These are phyloP conservation scores for Botia almorhae DNA, from an alignment of 2,797 vertebrate species.

Conservation along the genomic window DNA sequence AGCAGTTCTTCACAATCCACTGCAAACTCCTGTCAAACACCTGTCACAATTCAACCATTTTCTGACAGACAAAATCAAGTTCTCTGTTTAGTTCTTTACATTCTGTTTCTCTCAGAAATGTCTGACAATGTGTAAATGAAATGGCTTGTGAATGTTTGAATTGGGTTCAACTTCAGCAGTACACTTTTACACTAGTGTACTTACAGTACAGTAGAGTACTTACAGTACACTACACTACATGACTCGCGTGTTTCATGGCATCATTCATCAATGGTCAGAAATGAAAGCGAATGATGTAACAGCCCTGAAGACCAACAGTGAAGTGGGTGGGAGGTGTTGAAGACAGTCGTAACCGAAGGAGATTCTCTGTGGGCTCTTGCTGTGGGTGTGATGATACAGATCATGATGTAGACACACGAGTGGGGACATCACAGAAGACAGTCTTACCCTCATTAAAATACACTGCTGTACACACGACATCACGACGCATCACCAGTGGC, in stretches of 20 bases:
- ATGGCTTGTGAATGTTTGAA: no score
- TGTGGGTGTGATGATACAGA: conserved; percentile 20
- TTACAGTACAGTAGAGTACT: background rate
- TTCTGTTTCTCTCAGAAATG: no score
- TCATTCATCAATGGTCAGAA: background rate
- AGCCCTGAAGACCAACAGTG: background rate
- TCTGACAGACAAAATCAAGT: no score
- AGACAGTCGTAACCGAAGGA: background rate
- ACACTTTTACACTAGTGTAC: background rate
- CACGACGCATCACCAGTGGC: background rate
- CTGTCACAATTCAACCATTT: no score
- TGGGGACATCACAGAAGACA: conserved; percentile 25
- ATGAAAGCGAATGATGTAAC: background rate
- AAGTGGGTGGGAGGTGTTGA: conserved; percentile 15
- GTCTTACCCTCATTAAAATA: background rate
- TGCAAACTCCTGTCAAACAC: background rate
- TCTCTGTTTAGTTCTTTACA: no score
- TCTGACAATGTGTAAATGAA: no score
- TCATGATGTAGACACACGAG: background rate
- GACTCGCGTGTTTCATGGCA: background rate
- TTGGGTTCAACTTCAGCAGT: background rate
- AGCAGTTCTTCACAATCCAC: no score
- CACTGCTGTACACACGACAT: background rate
- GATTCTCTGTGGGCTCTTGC: background rate
- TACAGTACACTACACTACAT: background rate